phyloP scores from a whole-genome alignment of 2,113 vertebrate species.

The Mastomys natalensis region DNA sequence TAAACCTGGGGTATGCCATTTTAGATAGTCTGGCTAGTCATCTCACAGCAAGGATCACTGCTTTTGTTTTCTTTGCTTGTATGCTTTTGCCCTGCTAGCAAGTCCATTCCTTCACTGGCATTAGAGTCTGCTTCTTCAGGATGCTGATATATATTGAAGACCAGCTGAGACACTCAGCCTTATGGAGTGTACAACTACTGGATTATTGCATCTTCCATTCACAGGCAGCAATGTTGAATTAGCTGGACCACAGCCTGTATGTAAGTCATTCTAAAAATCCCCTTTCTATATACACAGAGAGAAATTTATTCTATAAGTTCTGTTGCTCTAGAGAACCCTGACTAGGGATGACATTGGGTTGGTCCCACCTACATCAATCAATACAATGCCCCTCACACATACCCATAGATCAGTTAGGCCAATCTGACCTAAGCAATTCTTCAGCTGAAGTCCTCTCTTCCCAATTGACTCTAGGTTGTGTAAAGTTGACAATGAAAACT shows the following conservation, averaged over 20 bases:
- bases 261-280: not conserved
- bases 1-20: not conserved
- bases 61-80: not conserved
- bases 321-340: not conserved
- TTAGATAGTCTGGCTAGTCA: not conserved
- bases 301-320: not conserved
- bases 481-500: not conserved
- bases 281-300: not conserved
- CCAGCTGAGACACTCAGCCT: not conserved
- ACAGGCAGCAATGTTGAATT: not conserved
- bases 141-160: not conserved
- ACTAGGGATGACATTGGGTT: too few relatives aligned
- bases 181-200: not conserved
- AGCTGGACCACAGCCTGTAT: not conserved
- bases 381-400: not conserved
- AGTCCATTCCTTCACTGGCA: not conserved
- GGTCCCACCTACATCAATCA: too few relatives aligned
- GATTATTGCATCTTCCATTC: not conserved
- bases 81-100: not conserved
- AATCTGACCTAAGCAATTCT: not conserved
- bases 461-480: not conserved
- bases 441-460: not conserved
- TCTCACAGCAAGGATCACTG: not conserved
- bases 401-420: not conserved
- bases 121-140: not conserved